Base-by-base conservation (phyloP, 2,888 invertebrate genomes). In the Hybos culiciformis region DNA sequence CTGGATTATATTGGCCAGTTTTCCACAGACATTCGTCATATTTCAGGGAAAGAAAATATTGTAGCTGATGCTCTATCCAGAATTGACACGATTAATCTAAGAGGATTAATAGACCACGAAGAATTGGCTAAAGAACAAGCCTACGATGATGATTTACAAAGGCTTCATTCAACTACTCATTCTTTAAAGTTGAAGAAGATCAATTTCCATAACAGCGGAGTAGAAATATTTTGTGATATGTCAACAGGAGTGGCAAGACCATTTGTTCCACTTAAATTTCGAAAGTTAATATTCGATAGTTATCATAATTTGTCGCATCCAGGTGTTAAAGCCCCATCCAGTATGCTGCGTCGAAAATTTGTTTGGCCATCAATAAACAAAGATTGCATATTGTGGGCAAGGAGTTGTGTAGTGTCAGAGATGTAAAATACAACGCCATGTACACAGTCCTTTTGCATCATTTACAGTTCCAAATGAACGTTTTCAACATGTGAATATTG, bases 291-390 rank as follows among this genome's bases (percentile, higher is more conserved):
- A n/a, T 47, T 33, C 14, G 33, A 48, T 14, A 8, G n/a, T 1
- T 2, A 53, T 4, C 51, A 53, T 33, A 39, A 39, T 9, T 37
- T 51, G 8, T 23, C 44, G 8, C 54, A 54, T 38, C 52, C 54
- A 24, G 51, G 53, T 5, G 37, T 44, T 5, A 42, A 43, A 15
- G 42, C 43, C 2, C 47, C 52, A 3, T 37, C 23, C 2, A 47
- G 44, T 20, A 7, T n/a, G n/a, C 5, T 29, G 4, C 12, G n/a
- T n/a, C 4, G 12, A 12, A 29, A 29, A 29, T 29, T n/a, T 6
- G 29, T 29, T n/a, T 29, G 29, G 29, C 12, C 12, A 29, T 29
- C 7, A 12, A 29, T 29, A n/a, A n/a, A 29, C 29, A 29, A n/a
- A 29, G 29, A 29, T 29, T n/a, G 12, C 12, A 29, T n/a, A 29